Evolutionary conservation across 1,140 invertebrate species (phyloP), one percentile per base, ranked within the genome.

Genomic region (Dreissena polymorpha): DNA sequence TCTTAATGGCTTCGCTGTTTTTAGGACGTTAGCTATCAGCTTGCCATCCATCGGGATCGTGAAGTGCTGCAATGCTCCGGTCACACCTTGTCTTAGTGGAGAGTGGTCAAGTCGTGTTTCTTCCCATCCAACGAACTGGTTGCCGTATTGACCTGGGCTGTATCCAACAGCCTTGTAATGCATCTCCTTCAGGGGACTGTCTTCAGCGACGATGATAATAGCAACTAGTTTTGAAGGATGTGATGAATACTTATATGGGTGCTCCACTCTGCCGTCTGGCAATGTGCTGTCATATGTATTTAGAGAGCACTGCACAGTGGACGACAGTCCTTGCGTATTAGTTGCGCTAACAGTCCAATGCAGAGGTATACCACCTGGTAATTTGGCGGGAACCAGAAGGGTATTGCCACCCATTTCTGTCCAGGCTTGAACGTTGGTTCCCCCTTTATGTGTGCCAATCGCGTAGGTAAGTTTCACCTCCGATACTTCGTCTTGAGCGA

Each of bases 381-480:
- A 29, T 63, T 69, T 55, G 39, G 53, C 51, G n/a, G 77, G 77
- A 67, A 79, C 67, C 25, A 79, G 29, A 7, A 71, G 27, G 10
- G 50, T 29, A 23, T 57, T 71, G 21, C 77, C 77, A 0, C 77
- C 68, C 67, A 79, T 71, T 1, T 79, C 67, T 5, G 77, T 79
- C 77, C 77, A 79, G 14, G 57, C 68, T 16, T 55, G 49, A 21
- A 79, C 21, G 27, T 79, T 63, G 6, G 77, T 79, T 6, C 77
- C 77, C 12, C 77, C 77, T n/a, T 27, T 65, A 60, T 79, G 57
- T 60, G 77, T 79, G 6, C 77, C 77, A 39, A 79, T 79, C n/a
- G 67, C 77, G 63, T 79, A 79, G 10, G 70, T 70, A 13, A 71
- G 53, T 23, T 70, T 79, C 13, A 71, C 55, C 27, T 71, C 77